phyloP scores from a whole-genome alignment of 1,140 invertebrate genomes.

The Atta colombica region DNA sequence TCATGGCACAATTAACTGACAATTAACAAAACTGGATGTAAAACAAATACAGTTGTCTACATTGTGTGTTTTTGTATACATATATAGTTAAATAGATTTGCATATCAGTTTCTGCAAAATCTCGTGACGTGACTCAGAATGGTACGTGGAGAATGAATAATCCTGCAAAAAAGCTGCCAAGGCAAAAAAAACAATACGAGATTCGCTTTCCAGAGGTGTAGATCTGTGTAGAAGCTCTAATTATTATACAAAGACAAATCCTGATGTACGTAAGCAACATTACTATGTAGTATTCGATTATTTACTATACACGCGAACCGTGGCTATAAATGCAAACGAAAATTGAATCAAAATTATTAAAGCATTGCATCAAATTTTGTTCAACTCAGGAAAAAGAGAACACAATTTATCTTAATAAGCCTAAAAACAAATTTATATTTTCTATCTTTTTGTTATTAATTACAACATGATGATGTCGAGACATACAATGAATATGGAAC shows the following conservation, averaged over 20 bases:
- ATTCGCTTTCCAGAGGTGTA: neutral
- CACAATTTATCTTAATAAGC: neutral
- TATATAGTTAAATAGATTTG: conserved; percentile 10
- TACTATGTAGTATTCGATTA: neutral
- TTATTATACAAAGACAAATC: conserved; percentile 4
- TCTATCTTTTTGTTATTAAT: neutral
- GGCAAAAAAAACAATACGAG: neutral
- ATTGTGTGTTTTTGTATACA: conserved; percentile 25
- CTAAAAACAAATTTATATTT: neutral
- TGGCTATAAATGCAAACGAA: neutral
- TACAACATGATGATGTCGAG: neutral
- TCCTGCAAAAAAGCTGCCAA: neutral
- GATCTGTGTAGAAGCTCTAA: conserved; percentile 27
- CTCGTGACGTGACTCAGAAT: neutral
- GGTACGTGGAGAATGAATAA: neutral
- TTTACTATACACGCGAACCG: neutral
- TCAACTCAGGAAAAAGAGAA: neutral
- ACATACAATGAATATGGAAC: too few relatives aligned
- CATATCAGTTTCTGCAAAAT: conserved; percentile 46
- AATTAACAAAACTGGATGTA: conserved; percentile 5
- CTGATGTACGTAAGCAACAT: conserved; percentile 15
- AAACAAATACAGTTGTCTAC: neutral
- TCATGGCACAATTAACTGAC: conserved; percentile 25
- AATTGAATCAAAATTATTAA: conserved; percentile 1
- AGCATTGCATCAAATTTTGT: neutral